Base-by-base conservation (phyloP, 2,888 invertebrate genomes). In the Yponomeuta sedellus region DNA sequence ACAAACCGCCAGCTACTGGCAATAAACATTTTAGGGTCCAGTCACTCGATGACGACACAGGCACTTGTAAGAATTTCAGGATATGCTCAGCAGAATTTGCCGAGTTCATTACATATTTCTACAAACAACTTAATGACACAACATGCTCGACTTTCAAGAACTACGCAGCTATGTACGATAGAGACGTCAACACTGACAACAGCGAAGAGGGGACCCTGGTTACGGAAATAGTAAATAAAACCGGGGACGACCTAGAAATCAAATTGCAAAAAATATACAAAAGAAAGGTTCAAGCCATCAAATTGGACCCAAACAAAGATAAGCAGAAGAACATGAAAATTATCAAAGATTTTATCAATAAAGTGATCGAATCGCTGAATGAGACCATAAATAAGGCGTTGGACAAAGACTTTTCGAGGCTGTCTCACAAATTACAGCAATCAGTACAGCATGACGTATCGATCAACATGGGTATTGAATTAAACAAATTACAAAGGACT, bases 91-190 rank as follows among this genome's bases (percentile, higher is more conserved):
- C 73, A 1, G 87, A 88, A 71, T 68, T 88, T 0, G 73, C 67
- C 44, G 71, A 71, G 6, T 86, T 82, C 68, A 69, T 88, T 56
- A 64, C 34, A 0, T 72, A 76, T 64, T 79, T 82, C 52, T 83
- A 85, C 64, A 69, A 69, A 19, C 67, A 73, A 12, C 40, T 87
- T 0, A 85, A 83, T 10, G 78, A 81, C n/a, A 82, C 83, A 6
- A 70, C 76, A 1, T 77, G 79, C 0, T 78, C 73, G 20, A 74
- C 76, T 0, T 75, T 86, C 56, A 77, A 68, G 39, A 83, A 82
- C 67, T 88, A 86, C 64, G 79, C 75, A 56, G 79, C 80, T 12
- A 88, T 88, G 85, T 89, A 83, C 64, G 62, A 65, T 0, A 75
- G 75, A 67, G 87, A 88, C 22, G 77, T 80, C 0, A 75, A 74